A percentile compares a stretch with the other conserved stretches of the same genome.
Evolutionary conservation across 2,888 invertebrate genomes (phyloP).

Genomic region (Calephelis perditalis): DNA sequence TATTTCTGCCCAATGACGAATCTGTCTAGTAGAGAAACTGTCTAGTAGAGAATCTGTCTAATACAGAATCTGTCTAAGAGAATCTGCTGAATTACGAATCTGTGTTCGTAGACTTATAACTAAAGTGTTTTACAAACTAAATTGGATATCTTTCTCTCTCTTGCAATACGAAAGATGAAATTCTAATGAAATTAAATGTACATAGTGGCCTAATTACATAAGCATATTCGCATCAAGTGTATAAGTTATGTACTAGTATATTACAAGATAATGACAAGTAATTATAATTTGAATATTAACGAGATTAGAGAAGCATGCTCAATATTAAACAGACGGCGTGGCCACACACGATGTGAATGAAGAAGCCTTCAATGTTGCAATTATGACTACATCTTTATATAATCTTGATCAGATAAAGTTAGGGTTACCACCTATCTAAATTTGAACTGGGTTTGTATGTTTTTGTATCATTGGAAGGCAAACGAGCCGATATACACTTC

Average conservation of each 20-base stretch:
- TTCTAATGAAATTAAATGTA: too few species aligned
- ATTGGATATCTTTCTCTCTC: too few species aligned
- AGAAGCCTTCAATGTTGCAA: constrained; percentile 1
- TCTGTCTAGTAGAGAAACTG: too few species aligned
- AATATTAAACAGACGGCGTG: background rate
- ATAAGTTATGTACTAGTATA: background rate
- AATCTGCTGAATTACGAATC: too few species aligned
- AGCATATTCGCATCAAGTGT: background rate
- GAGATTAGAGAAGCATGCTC: background rate
- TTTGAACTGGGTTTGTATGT: background rate
- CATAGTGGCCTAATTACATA: constrained; percentile 21
- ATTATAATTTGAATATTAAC: constrained; percentile 11
- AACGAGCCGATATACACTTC: too few species aligned
- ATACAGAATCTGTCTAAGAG: too few species aligned
- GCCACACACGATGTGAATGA: constrained; percentile 9
- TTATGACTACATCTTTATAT: constrained; percentile 5
- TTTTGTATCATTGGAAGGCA: too few species aligned
- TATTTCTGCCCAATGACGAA: too few species aligned
- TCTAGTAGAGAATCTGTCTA: too few species aligned
- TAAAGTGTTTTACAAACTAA: too few species aligned
- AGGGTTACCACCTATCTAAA: background rate
- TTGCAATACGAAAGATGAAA: too few species aligned
- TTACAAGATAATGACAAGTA: constrained; percentile 3
- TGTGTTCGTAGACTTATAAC: too few species aligned
- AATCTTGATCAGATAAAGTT: background rate